Base-by-base conservation (phyloP, 2,888 invertebrate species). In the Cephus pygmeus region DNA sequence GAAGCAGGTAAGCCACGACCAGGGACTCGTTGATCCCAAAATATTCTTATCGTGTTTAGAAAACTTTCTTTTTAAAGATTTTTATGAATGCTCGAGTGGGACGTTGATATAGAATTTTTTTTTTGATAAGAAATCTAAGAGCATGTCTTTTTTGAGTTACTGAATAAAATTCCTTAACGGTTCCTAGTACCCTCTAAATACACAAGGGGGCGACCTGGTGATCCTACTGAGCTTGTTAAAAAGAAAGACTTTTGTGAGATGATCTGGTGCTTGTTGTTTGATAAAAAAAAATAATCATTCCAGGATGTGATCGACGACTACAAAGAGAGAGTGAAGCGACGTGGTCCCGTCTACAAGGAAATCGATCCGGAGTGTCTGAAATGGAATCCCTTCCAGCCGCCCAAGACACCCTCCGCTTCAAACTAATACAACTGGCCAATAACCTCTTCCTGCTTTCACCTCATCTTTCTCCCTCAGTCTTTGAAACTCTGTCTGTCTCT, bases 221-320 rank as follows among this genome's bases (percentile, higher is more conserved):
- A 56, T 6, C 9, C 56, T 56, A 6, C 23, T 9, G 56, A 56
- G 23, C 23, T 56, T 23, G 23, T 15, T 23, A 23, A 23, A 56
- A 56, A 23, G 23, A 56, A 56, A 12, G 40, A 1, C 15, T 56
- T 23, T 9, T 1, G 11, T 9, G 56, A 56, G 56, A 23, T 23
- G 56, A 9, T 56, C 23, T 56, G 2, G 2, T 23, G 15, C 56
- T 56, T 56, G 23, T 56, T 23, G 23, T 56, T 56, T 56, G 23
- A 23, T 56, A 56, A 56, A 56, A 56, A 56, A 56, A 56, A 23
- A 56, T 23, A 83, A 85, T 83, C 82, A 85, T 87, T 87, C 31
- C 93, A 98, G 96, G 98, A 98, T 92, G 96, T 98, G 79, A 94
- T 98, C 84, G 98, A 98, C 89, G 98, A 98, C 88, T 98, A 97